Percentiles rank a stretch among this genome's conserved stretches.
These are phyloP conservation scores for Mobula birostris DNA, from an alignment of 2,113 vertebrate species.

Conservation along the genomic window DNA sequence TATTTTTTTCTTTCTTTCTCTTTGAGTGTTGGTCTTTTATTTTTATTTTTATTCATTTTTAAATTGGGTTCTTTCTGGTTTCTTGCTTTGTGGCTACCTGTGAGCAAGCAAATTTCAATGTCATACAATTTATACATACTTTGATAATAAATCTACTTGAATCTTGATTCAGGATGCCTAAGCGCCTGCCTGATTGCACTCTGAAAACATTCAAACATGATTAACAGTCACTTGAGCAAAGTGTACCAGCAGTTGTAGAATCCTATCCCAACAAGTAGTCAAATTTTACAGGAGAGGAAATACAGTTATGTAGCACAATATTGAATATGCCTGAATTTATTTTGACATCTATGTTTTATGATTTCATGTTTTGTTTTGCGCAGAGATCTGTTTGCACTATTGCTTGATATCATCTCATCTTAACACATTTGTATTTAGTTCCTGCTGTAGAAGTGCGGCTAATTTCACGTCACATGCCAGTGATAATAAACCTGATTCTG, in stretches of 20 bases:
- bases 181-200: neutral
- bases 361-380: neutral
- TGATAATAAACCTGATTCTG: no score
- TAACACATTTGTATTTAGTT: neutral
- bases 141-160: no score
- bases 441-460: neutral
- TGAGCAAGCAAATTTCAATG: no score
- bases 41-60: no score
- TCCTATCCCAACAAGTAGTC: neutral
- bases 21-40: no score
- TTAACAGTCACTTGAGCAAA: neutral
- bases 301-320: neutral
- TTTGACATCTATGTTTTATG: neutral
- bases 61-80: no score
- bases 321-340: neutral
- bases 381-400: neutral
- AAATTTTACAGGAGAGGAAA: neutral
- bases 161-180: neutral
- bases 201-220: neutral
- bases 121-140: no score
- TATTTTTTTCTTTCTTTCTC: no score
- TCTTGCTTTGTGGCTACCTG: no score
- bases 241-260: neutral
- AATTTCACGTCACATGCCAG: neutral
- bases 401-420: neutral